Conservation (phyloP, 92 coral and sea anemone genomes). For the Phymanthus crucifer region DNA sequence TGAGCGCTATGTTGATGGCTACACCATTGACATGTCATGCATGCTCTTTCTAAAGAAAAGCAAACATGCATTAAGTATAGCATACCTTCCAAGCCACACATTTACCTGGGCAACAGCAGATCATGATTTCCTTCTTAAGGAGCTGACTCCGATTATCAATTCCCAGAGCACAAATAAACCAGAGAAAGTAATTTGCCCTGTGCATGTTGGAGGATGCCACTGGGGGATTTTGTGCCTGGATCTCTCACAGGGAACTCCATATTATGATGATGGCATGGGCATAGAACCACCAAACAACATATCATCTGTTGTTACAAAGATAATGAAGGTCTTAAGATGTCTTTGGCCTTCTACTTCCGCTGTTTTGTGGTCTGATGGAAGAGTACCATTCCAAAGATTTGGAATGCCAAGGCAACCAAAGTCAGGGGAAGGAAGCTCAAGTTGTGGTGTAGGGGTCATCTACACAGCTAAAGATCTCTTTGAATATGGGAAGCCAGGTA, state of each 20-base stretch:
- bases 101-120: slow-evolving; percentile 5
- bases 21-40: neutral
- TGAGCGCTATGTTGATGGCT: slow-evolving; percentile 27
- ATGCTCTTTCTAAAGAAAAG: slow-evolving; percentile 8
- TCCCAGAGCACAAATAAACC: neutral
- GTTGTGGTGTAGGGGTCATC: slow-evolving; percentile 39
- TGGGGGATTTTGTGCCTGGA: slow-evolving; percentile 4
- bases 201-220: slow-evolving; percentile 18
- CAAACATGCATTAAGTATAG: neutral
- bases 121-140: neutral
- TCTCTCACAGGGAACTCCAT: neutral
- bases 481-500: neutral
- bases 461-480: slow-evolving; percentile 33
- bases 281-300: slow-evolving; percentile 19
- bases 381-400: neutral
- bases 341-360: neutral
- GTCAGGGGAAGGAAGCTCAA: slow-evolving; percentile 27
- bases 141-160: neutral
- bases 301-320: neutral
- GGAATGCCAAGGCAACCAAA: slow-evolving; percentile 50
- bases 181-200: slow-evolving; percentile 20
- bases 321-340: neutral
- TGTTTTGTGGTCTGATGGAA: neutral
- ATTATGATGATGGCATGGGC: slow-evolving; percentile 30
- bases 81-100: slow-evolving; percentile 27